phyloP scores from a whole-genome alignment of 1,140 invertebrate genomes.

The Charaxes varanes region DNA sequence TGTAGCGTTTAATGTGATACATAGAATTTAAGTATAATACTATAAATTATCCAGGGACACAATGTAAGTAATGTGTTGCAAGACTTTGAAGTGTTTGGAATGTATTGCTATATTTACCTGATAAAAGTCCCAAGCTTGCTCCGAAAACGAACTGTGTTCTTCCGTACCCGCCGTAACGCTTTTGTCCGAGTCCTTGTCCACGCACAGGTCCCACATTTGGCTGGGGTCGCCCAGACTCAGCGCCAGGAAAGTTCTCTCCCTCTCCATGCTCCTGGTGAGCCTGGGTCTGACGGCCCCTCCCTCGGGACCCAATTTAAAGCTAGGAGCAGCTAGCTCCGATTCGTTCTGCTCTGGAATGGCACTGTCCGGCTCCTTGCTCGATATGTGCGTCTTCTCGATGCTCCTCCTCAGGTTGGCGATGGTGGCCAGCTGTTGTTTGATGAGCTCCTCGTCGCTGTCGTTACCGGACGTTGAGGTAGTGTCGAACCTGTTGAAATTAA shows the following conservation, averaged over 20 bases:
- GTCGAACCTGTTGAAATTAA: conserved; percentile 54
- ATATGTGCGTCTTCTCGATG: conserved; percentile 69
- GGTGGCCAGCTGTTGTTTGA: conserved; percentile 50
- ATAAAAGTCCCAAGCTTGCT: conserved; percentile 90
- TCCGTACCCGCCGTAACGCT: conserved; percentile 75
- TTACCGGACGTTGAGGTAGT: conserved; percentile 70
- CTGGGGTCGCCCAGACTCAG: conserved; percentile 55
- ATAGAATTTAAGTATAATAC: no score
- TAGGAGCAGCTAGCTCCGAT: conserved; percentile 60
- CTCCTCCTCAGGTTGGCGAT: conserved; percentile 59
- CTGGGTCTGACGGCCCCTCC: conserved; percentile 57
- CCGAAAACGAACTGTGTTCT: conserved; percentile 88
- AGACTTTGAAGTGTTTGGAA: no score
- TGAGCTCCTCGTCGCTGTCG: conserved; percentile 67
- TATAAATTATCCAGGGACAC: no score
- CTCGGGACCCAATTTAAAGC: conserved; percentile 77
- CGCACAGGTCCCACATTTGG: conserved; percentile 53
- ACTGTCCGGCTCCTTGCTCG: conserved; percentile 56
- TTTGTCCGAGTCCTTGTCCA: conserved; percentile 66
- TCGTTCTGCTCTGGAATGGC: conserved; percentile 64
- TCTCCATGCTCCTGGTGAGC: conserved; percentile 52
- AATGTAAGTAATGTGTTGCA: no score
- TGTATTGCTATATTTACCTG: conserved; percentile 78
- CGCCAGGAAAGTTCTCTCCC: conserved; percentile 56
- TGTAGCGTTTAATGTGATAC: no score